Percentiles rank a stretch among this genome's conserved stretches.
These are phyloP conservation scores for Crax fasciolata DNA, from an alignment of 2,797 vertebrate species.

Conservation along the genomic window DNA sequence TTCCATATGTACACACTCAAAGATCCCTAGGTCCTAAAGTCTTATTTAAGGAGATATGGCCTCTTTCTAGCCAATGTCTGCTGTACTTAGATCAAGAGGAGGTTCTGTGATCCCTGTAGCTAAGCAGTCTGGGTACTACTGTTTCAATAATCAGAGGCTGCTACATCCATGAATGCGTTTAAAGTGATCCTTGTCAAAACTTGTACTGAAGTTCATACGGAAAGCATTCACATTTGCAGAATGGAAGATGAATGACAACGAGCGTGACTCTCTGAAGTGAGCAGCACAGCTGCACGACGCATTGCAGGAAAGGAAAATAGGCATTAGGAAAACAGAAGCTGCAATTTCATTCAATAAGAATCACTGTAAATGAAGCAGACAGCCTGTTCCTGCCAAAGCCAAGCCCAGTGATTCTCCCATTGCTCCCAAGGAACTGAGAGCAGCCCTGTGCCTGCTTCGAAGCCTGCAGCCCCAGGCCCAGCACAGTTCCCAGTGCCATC, in stretches of 20 bases:
- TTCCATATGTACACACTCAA: background rate
- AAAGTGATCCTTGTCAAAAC: background rate
- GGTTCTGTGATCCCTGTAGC: background rate
- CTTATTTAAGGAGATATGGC: background rate
- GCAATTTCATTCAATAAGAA: conserved; percentile 25
- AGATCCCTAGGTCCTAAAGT: background rate
- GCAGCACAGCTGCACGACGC: background rate
- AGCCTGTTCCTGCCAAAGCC: conserved; percentile 15
- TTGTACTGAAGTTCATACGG: background rate
- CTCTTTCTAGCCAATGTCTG: background rate
- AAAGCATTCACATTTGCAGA: background rate
- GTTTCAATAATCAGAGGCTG: background rate
- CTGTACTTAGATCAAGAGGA: background rate
- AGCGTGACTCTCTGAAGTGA: conserved; percentile 10
- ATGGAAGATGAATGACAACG: conserved; percentile 25
- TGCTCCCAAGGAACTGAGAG: background rate
- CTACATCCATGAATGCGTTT: background rate
- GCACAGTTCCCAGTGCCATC: background rate
- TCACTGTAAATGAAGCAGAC: conserved; percentile 36
- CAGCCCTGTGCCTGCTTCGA: background rate
- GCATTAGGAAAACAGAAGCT: conserved; percentile 39
- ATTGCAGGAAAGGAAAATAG: conserved; percentile 19
- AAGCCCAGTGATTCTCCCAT: background rate
- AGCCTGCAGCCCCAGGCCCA: background rate
- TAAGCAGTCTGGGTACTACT: background rate